A percentile compares a stretch with the other conserved stretches of the same genome.
Conservation (phyloP, 2,113 vertebrate genomes). For the Nycticorax nycticorax region DNA sequence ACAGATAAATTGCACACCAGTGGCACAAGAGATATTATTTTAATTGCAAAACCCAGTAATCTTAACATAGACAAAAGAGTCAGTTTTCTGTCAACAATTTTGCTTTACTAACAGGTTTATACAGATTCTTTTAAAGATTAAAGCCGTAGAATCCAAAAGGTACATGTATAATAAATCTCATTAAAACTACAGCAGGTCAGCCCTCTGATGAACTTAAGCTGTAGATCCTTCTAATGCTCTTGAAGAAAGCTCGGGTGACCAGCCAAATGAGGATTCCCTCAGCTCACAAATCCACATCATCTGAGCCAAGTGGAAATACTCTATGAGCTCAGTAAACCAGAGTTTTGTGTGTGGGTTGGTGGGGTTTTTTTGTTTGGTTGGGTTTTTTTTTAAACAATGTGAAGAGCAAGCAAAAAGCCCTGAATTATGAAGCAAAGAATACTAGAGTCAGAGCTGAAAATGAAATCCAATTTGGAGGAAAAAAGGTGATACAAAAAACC, state of each 20-base stretch:
- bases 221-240: conserved; percentile 52
- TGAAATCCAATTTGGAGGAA: neutral
- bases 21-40: neutral
- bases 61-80: neutral
- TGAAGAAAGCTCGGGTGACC: conserved; percentile 18
- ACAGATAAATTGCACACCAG: neutral
- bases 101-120: conserved; percentile 6
- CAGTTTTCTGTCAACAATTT: neutral
- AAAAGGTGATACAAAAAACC: neutral
- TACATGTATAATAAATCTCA: conserved; percentile 53
- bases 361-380: no score
- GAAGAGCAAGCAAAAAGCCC: conserved; percentile 32
- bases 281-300: conserved; percentile 23
- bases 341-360: neutral
- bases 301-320: conserved; percentile 51
- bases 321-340: neutral
- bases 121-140: neutral
- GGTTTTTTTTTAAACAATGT: neutral
- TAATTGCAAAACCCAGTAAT: neutral
- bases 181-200: conserved; percentile 54
- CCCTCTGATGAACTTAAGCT: conserved; percentile 36
- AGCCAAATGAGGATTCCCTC: conserved; percentile 46
- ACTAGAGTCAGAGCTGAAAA: conserved; percentile 21
- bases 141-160: conserved; percentile 14
- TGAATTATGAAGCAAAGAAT: conserved; percentile 4